Evolutionary conservation across 1,140 invertebrate genomes (phyloP).

Genomic region (Anoplolepis gracilipes): DNA sequence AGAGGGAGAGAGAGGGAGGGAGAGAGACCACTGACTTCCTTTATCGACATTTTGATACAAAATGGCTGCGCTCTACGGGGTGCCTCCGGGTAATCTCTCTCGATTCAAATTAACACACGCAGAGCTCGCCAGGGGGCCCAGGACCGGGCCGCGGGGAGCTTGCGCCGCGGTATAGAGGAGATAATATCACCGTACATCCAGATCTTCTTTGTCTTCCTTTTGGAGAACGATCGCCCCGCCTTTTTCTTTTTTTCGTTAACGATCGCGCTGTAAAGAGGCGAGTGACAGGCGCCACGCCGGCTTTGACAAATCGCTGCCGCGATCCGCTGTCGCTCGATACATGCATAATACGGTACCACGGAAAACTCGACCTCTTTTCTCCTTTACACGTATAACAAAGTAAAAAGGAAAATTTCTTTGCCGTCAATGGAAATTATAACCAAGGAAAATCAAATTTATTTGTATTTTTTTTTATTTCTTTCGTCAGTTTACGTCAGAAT

Average conservation of each 20-base stretch:
- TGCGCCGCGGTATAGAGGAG: conserved; percentile 70
- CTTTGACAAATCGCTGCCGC: conserved; percentile 75
- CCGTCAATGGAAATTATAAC: conserved; percentile 15
- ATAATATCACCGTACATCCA: conserved; percentile 77
- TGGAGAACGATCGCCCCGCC: conserved; percentile 59
- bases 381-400: neutral
- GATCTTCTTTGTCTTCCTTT: conserved; percentile 73
- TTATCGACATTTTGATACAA: conserved; percentile 86
- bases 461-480: neutral
- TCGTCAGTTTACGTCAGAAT: neutral
- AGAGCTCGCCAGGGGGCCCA: conserved; percentile 80
- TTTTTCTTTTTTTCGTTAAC: conserved; percentile 69
- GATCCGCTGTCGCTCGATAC: conserved; percentile 62
- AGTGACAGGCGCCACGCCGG: conserved; percentile 75
- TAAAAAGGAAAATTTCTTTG: conserved; percentile 11
- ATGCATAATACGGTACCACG: conserved; percentile 45
- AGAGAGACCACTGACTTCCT: conserved; percentile 77
- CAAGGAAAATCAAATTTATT: neutral
- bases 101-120: conserved; percentile 87
- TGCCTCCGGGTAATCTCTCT: conserved; percentile 85
- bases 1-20: no score
- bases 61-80: conserved; percentile 85
- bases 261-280: conserved; percentile 72
- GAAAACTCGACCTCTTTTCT: conserved; percentile 57
- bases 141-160: conserved; percentile 68